phyloP scores from a whole-genome alignment of 2,113 vertebrate species.

The Salvator merianae region DNA sequence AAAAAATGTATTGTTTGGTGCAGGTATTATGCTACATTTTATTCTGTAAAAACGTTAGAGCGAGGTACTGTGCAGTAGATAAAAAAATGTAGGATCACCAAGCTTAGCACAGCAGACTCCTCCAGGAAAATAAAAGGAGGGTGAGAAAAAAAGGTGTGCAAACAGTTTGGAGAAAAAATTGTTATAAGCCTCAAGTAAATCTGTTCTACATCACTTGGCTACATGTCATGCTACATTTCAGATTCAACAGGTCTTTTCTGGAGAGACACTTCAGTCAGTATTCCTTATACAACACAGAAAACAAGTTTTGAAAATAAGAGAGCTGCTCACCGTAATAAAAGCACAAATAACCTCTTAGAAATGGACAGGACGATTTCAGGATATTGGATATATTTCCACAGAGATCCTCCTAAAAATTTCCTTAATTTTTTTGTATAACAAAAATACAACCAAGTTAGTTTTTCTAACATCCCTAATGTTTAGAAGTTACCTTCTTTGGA shows the following conservation, averaged over 20 bases:
- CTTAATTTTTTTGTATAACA: background rate
- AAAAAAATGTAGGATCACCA: background rate
- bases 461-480: background rate
- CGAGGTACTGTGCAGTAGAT: no score
- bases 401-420: background rate
- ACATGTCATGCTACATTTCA: background rate
- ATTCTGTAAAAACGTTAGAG: background rate
- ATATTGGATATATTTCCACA: background rate
- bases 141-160: background rate
- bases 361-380: no score
- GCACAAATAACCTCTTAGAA: background rate
- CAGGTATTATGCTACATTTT: background rate
- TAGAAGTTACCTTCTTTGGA: background rate
- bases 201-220: background rate
- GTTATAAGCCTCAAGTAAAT: background rate
- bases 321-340: background rate
- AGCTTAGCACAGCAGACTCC: background rate
- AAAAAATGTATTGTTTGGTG: background rate
- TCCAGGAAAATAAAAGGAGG: background rate
- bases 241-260: background rate
- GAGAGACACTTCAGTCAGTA: background rate
- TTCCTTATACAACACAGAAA: background rate
- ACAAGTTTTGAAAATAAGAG: background rate
- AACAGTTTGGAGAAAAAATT: background rate
- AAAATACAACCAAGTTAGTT: background rate